phyloP scores from a whole-genome alignment of 1,140 invertebrate species.

The Habropoda laboriosa region DNA sequence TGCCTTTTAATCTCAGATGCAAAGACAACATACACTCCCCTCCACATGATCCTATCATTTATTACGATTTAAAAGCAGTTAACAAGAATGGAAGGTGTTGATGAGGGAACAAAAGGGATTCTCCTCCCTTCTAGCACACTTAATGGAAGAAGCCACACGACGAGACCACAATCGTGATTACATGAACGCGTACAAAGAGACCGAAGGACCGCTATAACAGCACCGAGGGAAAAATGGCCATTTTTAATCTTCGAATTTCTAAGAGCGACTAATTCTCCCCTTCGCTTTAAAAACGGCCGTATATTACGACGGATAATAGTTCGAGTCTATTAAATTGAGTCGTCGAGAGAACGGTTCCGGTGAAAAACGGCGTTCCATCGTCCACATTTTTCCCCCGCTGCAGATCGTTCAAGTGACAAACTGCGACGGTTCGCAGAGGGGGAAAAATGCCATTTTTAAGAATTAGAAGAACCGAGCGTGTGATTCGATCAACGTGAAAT shows the following conservation, averaged over 20 bases:
- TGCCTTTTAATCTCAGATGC: too few relatives aligned
- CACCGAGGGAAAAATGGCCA: neutral
- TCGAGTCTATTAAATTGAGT: neutral
- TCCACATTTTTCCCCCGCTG: too few relatives aligned
- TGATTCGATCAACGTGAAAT: too few relatives aligned
- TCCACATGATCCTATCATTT: neutral
- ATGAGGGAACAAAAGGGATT: neutral
- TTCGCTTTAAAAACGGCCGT: neutral
- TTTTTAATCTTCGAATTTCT: neutral
- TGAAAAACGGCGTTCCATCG: too few relatives aligned
- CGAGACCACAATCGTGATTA: neutral
- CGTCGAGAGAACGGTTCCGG: neutral
- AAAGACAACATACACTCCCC: neutral
- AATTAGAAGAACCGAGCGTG: too few relatives aligned
- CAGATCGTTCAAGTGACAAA: too few relatives aligned
- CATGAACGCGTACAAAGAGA: neutral
- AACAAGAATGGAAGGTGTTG: neutral
- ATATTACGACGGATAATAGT: neutral
- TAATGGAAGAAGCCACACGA: constrained; percentile 2
- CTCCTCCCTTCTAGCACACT: neutral
- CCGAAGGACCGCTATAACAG: neutral
- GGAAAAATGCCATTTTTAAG: too few relatives aligned
- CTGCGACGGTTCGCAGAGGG: too few relatives aligned
- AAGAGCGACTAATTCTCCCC: neutral
- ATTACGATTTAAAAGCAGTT: neutral